Conservation (phyloP, 2,797 vertebrate genomes). For the Poecile montanus region DNA sequence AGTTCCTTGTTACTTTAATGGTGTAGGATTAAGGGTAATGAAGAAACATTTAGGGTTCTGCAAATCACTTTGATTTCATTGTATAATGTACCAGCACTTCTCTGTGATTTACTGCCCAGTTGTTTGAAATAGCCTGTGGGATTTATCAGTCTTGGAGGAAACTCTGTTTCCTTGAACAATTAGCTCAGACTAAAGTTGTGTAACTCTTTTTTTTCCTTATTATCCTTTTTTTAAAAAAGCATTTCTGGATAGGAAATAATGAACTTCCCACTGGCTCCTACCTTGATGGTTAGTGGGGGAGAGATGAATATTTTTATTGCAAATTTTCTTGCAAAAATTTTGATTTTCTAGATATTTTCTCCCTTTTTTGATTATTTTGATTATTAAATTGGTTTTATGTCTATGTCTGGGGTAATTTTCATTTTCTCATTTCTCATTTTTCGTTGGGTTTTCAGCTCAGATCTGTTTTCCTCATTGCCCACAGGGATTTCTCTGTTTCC, state of each 20-base stretch:
- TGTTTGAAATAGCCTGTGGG: constrained; percentile 29
- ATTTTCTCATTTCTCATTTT: not conserved
- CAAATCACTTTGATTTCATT: constrained; percentile 59
- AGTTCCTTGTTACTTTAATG: constrained; percentile 16
- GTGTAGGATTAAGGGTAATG: constrained; percentile 36
- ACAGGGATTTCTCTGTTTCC: not conserved
- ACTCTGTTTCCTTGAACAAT: constrained; percentile 37
- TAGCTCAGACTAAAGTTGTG: not conserved
- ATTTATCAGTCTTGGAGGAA: constrained; percentile 53
- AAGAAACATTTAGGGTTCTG: constrained; percentile 52
- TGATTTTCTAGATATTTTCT: not conserved
- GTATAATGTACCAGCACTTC: constrained; percentile 33
- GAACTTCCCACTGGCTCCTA: not conserved
- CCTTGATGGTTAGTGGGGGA: not conserved
- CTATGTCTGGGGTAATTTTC: not conserved
- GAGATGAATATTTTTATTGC: not conserved
- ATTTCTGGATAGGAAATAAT: not conserved
- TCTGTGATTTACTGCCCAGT: constrained; percentile 23
- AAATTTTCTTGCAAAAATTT: not conserved
- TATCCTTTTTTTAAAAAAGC: not conserved
- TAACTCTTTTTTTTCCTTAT: not conserved
- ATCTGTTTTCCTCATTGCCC: not conserved
- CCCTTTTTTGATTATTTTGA: not conserved
- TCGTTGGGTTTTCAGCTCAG: not conserved
- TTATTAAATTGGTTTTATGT: not conserved